Percentiles rank a stretch among this genome's conserved stretches.
Conservation (phyloP, 1,140 invertebrate species). For the Platyura marginata region DNA sequence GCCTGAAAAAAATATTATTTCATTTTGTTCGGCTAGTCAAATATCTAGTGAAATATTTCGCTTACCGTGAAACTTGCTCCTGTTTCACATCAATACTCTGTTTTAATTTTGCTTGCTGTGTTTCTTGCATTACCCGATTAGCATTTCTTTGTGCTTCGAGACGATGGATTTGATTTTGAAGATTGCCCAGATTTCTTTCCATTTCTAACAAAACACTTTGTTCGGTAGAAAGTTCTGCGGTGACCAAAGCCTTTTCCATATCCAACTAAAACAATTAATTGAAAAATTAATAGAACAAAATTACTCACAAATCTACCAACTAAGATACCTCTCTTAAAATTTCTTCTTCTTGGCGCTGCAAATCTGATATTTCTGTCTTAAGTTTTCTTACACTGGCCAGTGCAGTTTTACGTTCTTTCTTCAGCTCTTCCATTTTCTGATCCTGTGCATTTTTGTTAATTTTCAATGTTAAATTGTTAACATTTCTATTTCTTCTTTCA, state of each 20-base stretch:
- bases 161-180: conserved; percentile 18
- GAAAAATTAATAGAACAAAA: conserved; percentile 1
- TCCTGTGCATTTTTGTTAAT: conserved; percentile 2
- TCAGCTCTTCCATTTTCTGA: conserved; percentile 1
- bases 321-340: conserved; percentile 34
- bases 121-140: conserved; percentile 23
- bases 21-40: too few species aligned
- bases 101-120: conserved; percentile 22
- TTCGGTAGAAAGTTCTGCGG: conserved; percentile 62
- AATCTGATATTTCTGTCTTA: conserved; percentile 34
- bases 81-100: conserved; percentile 24
- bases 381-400: conserved; percentile 19
- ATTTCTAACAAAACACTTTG: conserved; percentile 56
- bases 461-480: conserved; percentile 21
- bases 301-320: neutral
- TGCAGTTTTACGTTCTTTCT: conserved; percentile 1
- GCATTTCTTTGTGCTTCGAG: conserved; percentile 22
- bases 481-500: conserved; percentile 13
- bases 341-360: conserved; percentile 36
- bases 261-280: conserved; percentile 42
- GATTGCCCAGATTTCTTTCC: conserved; percentile 32
- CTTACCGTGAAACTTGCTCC: conserved; percentile 19
- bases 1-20: conserved; percentile 16
- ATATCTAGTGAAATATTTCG: neutral
- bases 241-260: conserved; percentile 62